phyloP scores from a whole-genome alignment of 2,888 invertebrate species.

The Scelioninae gen. 2 region DNA sequence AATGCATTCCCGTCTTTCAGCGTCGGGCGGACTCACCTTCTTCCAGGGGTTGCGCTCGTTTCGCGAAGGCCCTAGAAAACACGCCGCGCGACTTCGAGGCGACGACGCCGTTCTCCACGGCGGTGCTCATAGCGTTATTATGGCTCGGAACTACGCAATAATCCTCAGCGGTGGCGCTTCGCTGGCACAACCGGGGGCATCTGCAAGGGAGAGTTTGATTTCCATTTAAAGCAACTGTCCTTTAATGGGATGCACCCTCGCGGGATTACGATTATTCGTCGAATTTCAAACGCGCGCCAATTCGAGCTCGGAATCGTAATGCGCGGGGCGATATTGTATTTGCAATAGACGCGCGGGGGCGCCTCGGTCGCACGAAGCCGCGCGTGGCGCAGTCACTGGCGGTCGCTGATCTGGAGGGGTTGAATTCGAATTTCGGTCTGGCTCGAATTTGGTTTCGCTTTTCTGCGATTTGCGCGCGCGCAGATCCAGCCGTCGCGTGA shows the following conservation, averaged over 20 bases:
- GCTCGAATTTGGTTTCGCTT: too few relatives aligned
- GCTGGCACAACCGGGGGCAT: conserved; percentile 59
- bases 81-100: conserved; percentile 69
- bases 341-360: too few relatives aligned
- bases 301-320: too few relatives aligned
- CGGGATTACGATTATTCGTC: conserved; percentile 28
- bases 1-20: too few relatives aligned
- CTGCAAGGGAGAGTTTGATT: conserved; percentile 63
- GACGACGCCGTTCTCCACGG: conserved; percentile 69
- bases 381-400: too few relatives aligned
- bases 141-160: conserved; percentile 47
- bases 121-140: conserved; percentile 68
- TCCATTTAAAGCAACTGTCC: conserved; percentile 41
- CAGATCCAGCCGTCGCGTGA: too few relatives aligned
- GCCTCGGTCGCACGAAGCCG: too few relatives aligned
- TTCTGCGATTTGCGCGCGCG: too few relatives aligned
- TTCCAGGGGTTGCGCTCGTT: conserved; percentile 72
- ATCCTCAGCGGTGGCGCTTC: conserved; percentile 57
- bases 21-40: conserved; percentile 69
- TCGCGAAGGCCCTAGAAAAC: conserved; percentile 72
- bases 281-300: conserved; percentile 42
- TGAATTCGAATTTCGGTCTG: too few relatives aligned
- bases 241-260: conserved; percentile 41
- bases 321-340: too few relatives aligned
- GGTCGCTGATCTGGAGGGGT: too few relatives aligned